These are phyloP conservation scores for Pseudeuparius sepicola DNA, from an alignment of 2,888 invertebrate species.

Conservation along the genomic window DNA sequence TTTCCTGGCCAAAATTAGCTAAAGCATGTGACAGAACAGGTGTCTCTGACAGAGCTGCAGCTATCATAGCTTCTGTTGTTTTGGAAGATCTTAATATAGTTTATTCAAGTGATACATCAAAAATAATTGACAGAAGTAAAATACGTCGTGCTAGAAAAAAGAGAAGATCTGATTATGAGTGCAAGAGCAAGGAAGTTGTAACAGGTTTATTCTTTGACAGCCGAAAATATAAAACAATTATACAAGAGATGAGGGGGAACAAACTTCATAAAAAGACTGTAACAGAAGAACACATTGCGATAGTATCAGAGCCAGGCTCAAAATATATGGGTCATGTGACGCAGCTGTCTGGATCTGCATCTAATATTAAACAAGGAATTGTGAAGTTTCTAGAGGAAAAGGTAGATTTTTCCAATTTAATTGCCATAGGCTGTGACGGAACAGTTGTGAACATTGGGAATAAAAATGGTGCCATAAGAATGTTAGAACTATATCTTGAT, in stretches of 20 bases:
- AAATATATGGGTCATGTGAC: slow-evolving; percentile 11
- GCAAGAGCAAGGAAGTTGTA: slow-evolving; percentile 10
- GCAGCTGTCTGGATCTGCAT: too few relatives aligned
- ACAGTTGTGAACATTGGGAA: slow-evolving; percentile 11
- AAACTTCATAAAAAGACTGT: slow-evolving; percentile 4
- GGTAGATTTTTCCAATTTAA: slow-evolving; percentile 12
- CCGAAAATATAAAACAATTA: slow-evolving; percentile 12
- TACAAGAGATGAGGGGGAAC: slow-evolving; percentile 11
- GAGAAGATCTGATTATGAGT: slow-evolving; percentile 10
- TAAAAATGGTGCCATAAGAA: slow-evolving; percentile 13
- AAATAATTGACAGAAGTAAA: slow-evolving; percentile 13
- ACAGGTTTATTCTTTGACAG: slow-evolving; percentile 11
- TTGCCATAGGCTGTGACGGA: slow-evolving; percentile 6
- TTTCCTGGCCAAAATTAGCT: slow-evolving; percentile 12
- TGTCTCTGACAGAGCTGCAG: too few relatives aligned
- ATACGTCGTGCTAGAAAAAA: slow-evolving; percentile 9
- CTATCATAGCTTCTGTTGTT: too few relatives aligned
- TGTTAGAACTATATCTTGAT: slow-evolving; percentile 11
- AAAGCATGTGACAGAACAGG: too few relatives aligned
- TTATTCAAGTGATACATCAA: too few relatives aligned
- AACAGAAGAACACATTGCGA: too few relatives aligned
- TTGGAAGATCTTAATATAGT: too few relatives aligned
- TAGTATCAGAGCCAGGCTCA: slow-evolving; percentile 6
- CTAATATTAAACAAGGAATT: slow-evolving; percentile 13
- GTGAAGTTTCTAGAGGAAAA: slow-evolving; percentile 11